Base-by-base conservation (phyloP, 2,797 vertebrate genomes). In the Amblyopsis hoosieri region DNA sequence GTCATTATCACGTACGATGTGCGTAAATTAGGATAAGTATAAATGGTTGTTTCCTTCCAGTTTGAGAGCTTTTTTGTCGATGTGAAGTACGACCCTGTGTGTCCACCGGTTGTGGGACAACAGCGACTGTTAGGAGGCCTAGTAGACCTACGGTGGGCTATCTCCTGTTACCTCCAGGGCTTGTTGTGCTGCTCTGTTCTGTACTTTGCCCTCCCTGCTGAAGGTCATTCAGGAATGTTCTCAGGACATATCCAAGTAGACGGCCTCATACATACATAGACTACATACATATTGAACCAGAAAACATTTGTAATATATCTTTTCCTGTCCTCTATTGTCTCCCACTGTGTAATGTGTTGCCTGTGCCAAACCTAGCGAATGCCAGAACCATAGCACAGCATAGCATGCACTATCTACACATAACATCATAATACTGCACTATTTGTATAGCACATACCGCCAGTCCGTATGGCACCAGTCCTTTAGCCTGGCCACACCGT, bases 311-410 rank as follows among this genome's bases (percentile, higher is more conserved):
- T 71, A 53, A 58, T 56, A 58, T 54, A 67, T 66, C 62, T 52
- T 67, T 50, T 12, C 10, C 67, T 52, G 57, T 67, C 46, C 52
- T 71, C 53, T 60, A 64, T 72, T 1, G 3, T 76, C 66, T 69
- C 69, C 62, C 53, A 13, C 57, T 33, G 19, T 71, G 50, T 54
- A 23, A 23, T 46, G 74, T 64, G 54, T 72, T 76, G 73, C 74
- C 78, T 81, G 90, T 91, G 90, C 90, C 90, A 91, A 87, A 89
- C 85, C 33, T 7, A 64, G 58, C 74, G 74, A 77, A 66, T 12
- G 54, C 71, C 83, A 68, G 74, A 84, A 75, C 78, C 83, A 77
- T 47, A 48, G 79, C 67, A 45, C 85, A 82, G 85, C 67, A 45
- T 85, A 82, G 85, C 81, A 87, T 83, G 84, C 83, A 78, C 77